Conservation (phyloP, 2,797 vertebrate species). For the Manis crassicaudata region DNA sequence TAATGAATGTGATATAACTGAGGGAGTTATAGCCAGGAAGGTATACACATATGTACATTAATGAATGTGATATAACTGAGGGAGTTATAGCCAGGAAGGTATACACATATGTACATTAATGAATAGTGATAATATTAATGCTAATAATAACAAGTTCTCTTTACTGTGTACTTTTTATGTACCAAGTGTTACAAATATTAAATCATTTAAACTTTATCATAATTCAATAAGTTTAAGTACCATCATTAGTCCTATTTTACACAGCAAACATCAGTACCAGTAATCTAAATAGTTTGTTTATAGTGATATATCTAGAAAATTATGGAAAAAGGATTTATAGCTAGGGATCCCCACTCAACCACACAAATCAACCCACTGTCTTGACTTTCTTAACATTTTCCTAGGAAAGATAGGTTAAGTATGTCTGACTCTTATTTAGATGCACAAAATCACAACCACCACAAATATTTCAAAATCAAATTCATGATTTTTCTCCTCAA, state of each 20-base stretch:
- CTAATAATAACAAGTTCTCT: neutral
- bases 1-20: neutral
- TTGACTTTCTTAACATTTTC: neutral
- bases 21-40: neutral
- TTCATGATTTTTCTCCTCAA: neutral
- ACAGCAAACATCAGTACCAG: neutral
- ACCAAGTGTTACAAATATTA: neutral
- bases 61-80: neutral
- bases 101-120: neutral
- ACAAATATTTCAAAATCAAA: neutral
- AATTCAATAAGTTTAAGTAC: neutral
- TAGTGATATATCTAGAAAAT: neutral
- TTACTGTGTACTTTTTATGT: neutral
- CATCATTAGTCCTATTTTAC: neutral
- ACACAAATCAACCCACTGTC: neutral
- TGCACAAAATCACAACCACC: neutral
- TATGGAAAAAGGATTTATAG: neutral
- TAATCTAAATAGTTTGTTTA: neutral
- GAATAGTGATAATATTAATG: neutral
- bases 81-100: neutral
- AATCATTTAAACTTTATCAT: neutral
- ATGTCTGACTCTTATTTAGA: neutral
- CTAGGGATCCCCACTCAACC: fast-evolving
- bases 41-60: neutral
- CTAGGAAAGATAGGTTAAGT: neutral